Conservation (phyloP, 2,113 vertebrate species). For the Struthio camelus region DNA sequence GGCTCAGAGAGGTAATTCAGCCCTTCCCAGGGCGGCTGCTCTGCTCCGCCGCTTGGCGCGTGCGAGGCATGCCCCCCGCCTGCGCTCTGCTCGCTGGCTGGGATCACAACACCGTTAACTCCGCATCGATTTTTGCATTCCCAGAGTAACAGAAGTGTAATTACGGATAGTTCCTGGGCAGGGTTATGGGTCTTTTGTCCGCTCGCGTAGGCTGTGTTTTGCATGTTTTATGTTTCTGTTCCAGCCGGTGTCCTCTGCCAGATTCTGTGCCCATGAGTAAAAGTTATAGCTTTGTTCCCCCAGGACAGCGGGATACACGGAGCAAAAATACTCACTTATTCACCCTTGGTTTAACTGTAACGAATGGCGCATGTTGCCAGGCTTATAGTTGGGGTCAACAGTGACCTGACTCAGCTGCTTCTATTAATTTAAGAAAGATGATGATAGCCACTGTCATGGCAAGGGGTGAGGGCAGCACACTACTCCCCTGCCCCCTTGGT, state of each 20-base stretch:
- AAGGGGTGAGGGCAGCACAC: background rate
- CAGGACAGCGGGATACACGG: background rate
- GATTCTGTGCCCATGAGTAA: background rate
- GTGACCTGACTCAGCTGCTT: background rate
- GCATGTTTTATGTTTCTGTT: background rate
- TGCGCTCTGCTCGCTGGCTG: no score
- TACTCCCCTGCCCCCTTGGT: background rate
- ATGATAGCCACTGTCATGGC: background rate
- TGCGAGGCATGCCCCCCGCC: no score
- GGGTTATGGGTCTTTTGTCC: background rate
- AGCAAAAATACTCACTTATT: background rate
- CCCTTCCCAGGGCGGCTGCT: no score
- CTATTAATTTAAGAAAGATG: background rate
- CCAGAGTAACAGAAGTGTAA: background rate
- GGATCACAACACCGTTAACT: no score
- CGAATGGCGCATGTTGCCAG: background rate
- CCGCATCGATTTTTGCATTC: no score
- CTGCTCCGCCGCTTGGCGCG: no score
- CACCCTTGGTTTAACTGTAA: background rate
- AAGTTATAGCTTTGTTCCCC: background rate
- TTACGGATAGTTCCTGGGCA: background rate
- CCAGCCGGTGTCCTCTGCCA: background rate
- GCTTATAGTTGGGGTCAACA: background rate
- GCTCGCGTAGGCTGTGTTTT: accelerated
- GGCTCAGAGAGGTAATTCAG: no score